Base-by-base conservation (phyloP, 1,140 invertebrate species). In the Drosophila setifemur region DNA sequence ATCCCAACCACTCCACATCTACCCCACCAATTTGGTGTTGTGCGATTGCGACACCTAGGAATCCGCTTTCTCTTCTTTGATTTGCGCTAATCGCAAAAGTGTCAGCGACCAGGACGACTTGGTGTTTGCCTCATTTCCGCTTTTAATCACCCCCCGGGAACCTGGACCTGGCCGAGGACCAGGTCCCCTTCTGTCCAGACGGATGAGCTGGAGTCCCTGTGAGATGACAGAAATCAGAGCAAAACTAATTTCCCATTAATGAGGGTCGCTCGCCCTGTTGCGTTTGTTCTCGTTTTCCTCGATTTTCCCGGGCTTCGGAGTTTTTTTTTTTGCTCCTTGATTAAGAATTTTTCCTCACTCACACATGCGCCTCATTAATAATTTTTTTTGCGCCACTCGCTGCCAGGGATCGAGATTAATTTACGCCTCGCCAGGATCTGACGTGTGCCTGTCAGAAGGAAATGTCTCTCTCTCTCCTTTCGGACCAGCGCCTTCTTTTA, bases 171-270 rank as follows among this genome's bases (percentile, higher is more conserved):
- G 33, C 18, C 18, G 35, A 44, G 19, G 33, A 44, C 11, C 52
- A 25, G 19, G 16, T 18, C 40, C 48, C 43, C 60, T 70, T 78
- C 78, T 79, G 78, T 79, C 42, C 5, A 14, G 12, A n/a, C 49
- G 23, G 23, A 26, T 7, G 23, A 6, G 26, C 6, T 11, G 31
- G 12, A 39, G 25, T 18, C 61, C 14, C 11, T 9, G 31, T 16
- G 28, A 67, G 50, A 50, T 40, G 61, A 26, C 71, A 81, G 57
- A 70, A 85, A 85, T 86, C 79, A 73, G 60, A 74, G 70, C 60
- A 67, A 81, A 85, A 85, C 79, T 86, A 85, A 85, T 85, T 85
- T 85, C 86, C 73, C 81, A 63, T 89, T 88, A 88, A 88, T 88
- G 86, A 88, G 86, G 86, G 86, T 86, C 67, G 67, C 53, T 60